Base-by-base conservation (phyloP, 2,797 vertebrate species). In the Helarctos malayanus region DNA sequence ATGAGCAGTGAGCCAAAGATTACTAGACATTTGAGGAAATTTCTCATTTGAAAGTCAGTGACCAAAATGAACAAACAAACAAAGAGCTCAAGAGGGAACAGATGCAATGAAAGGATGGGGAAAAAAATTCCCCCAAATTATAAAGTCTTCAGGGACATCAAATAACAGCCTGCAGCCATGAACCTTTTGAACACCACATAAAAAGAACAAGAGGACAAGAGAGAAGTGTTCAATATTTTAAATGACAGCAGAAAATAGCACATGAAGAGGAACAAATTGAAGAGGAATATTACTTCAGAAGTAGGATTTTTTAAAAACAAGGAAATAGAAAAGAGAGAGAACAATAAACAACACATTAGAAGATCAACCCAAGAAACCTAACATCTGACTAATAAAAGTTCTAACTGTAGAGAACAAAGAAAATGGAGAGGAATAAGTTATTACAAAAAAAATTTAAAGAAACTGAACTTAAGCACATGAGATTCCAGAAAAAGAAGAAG, bases 401-500 rank as follows among this genome's bases (percentile, higher is more conserved):
- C 75, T 45, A 54, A 29, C 54, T 38, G 13, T 7, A 59, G 12
- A 92, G n/a, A 95, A 92, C 49, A 86, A 94, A 94, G 68, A 73
- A 71, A 87, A 87, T 19, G 18, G 27, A 32, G 3, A 82, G 23
- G 38, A 82, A 83, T 73, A 88, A 91, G 85, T 32, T 63, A 61
- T 69, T 56, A 16, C 1, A 6, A 7, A 69, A 86, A 56, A 47
- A 16, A 4, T 7, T 59, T 79, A 13, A 84, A 88, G 45, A 84
- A 68, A 93, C 35, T 49, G 32, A 89, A 96, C 92, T 81, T 76
- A 91, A 91, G 80, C 68, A 91, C 7, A 84, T 88, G 45, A 91
- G 19, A 85, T 27, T 84, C 5, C 5, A 89, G 23, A 29, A 9
- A 73, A 68, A 52, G 13, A 76, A 80, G 5, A 47, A 10, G 6